Evolutionary conservation across 2,797 vertebrate species (phyloP), one percentile per base, ranked within the genome.

Genomic region (Spondyliosoma cantharus): DNA sequence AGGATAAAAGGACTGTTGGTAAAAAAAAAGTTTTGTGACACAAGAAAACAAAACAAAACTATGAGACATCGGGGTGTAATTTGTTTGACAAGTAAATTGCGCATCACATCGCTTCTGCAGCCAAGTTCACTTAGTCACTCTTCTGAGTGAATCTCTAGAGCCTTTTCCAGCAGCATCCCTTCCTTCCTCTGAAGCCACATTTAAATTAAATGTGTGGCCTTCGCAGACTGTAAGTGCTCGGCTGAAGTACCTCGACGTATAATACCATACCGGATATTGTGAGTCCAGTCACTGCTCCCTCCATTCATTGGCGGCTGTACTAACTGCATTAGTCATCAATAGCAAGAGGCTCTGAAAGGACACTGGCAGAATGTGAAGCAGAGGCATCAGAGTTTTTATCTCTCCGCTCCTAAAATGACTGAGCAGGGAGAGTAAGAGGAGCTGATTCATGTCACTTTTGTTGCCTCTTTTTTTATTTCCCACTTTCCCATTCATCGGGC

Each of bases 401-500:
- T 85, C 72, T 65, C n/a, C 20, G 58, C 78, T 87, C 24, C 71
- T 74, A 71, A 85, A 80, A 83, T 61, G 67, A 87, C 53, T 80
- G 78, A 86, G 79, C 61, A 83, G 84, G 76, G 62, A 71, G 63
- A 83, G 75, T 75, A 74, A 69, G 70, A 78, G 59, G 80, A 83
- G 80, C 61, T 81, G 86, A 90, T 89, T 92, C 81, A 86, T 75
- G 78, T 81, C 81, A 78, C 75, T 84, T 83, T 78, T 86, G 85
- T 86, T 84, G 70, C 83, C 63, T 76, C 74, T 69, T 76, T 48
- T 72, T 59, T 32, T 68, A 45, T 22, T 46, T 4, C 7, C 32
- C 32, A 37, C 61, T 45, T 81, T 88, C 60, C 85, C 83, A 91
- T 93, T 95, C 92, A 93, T 91, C 84, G 90, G 77, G 76, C 69